Evolutionary conservation across 2,888 invertebrate genomes (phyloP).

Genomic region (Ornithoptera priamus): DNA sequence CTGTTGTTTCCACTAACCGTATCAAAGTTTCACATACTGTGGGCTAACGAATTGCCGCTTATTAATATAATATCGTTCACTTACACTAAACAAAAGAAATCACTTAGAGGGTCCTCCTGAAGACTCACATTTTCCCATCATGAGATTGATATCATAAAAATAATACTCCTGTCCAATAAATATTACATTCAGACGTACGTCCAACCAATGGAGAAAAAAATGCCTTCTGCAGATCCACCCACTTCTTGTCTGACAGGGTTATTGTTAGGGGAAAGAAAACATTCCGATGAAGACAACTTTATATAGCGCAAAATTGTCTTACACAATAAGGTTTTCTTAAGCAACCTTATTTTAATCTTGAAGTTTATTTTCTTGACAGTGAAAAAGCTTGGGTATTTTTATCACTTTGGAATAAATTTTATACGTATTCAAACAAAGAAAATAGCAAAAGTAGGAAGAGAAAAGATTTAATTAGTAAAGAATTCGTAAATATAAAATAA

Average conservation of each 20-base stretch:
- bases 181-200: constrained; percentile 46
- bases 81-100: constrained; percentile 29
- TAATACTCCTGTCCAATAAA: constrained; percentile 26
- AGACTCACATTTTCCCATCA: constrained; percentile 22
- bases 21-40: constrained; percentile 1
- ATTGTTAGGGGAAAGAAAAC: constrained; percentile 56
- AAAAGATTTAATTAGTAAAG: neutral
- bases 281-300: constrained; percentile 40
- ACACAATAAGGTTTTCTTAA: constrained; percentile 16
- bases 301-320: constrained; percentile 33
- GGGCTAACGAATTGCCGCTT: constrained; percentile 22
- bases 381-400: constrained; percentile 1
- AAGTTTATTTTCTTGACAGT: constrained; percentile 18
- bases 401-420: neutral
- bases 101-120: constrained; percentile 27
- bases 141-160: constrained; percentile 24
- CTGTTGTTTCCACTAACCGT: neutral
- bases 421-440: neutral
- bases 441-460: neutral
- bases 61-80: constrained; percentile 29
- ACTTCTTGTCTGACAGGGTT: constrained; percentile 56
- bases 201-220: constrained; percentile 48
- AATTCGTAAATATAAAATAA: neutral
- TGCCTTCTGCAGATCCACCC: constrained; percentile 66
- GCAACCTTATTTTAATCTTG: constrained; percentile 7